Evolutionary conservation across 2,113 vertebrate species (phyloP).

Genomic region (Coracopsis vasa): DNA sequence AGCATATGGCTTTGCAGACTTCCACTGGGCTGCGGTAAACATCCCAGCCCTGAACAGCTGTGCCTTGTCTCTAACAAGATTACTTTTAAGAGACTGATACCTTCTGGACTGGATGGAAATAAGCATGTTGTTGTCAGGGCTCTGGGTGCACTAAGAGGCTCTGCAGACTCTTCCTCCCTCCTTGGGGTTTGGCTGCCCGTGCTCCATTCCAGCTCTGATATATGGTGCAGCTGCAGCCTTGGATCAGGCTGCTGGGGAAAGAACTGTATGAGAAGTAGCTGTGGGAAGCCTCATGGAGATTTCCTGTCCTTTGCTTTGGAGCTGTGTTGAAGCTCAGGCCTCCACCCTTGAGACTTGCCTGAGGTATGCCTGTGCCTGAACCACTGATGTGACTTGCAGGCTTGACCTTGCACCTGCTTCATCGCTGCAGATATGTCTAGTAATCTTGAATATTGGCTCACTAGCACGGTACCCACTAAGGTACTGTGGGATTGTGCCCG

Average conservation of each 20-base stretch:
- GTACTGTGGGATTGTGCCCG: not conserved
- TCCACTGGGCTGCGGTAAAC: constrained; percentile 38
- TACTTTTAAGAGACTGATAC: constrained; percentile 51
- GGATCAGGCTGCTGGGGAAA: not conserved
- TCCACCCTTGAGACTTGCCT: not conserved
- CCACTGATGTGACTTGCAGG: not conserved
- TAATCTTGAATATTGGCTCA: not conserved
- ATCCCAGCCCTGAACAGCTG: constrained; percentile 42
- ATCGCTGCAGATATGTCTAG: not conserved
- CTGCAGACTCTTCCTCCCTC: not conserved
- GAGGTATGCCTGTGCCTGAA: not conserved
- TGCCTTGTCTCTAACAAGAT: constrained; percentile 45
- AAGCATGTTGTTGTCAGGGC: not conserved
- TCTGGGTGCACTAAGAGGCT: not conserved
- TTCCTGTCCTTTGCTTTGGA: not conserved
- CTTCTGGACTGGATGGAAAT: constrained; percentile 40
- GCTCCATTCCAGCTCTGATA: not conserved
- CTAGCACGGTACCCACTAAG: not conserved
- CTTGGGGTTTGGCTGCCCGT: not conserved
- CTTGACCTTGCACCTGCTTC: not conserved
- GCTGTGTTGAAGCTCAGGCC: not conserved
- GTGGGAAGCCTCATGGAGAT: not conserved
- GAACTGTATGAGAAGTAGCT: not conserved
- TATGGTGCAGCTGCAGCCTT: not conserved
- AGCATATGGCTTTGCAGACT: constrained; percentile 54